Base-by-base conservation (phyloP, 2,888 invertebrate species). In the Gisinianus flammeolus region DNA sequence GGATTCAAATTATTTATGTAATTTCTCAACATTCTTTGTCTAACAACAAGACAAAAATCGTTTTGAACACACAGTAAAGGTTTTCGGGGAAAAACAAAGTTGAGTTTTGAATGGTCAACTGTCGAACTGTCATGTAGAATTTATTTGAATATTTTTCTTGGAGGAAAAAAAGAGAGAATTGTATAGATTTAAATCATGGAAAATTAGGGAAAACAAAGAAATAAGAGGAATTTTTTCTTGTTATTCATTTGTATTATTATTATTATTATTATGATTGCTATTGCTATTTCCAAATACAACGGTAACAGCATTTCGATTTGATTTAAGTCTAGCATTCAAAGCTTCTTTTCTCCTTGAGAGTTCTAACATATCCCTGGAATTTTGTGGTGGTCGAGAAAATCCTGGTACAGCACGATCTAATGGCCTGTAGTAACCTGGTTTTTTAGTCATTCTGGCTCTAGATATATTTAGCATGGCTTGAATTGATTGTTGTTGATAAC, bases 401-500 rank as follows among this genome's bases (percentile, higher is more conserved):
- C 28, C 28, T 16, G 44, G 44, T 12, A 56, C 56, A 58, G 56
- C 22, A 22, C 56, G 19, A n/a, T 58, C 56, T 24, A 58, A n/a
- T 24, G 26, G 62, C 16, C 26, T 62, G 28, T 24, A 26, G 28
- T 30, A 62, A 4, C 24, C 26, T 6, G n/a, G 31, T 30, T 56
- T 72, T 28, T 71, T 30, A 19, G 24, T 73, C n/a, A 28, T 31
- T 33, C 64, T 33, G 5, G 24, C 3, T 56, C 44, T 67, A 24
- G 68, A 58, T 10, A 56, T 56, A 69, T 69, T 69, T 22, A 72
- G n/a, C 76, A 76, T 76, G 67, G 76, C 76, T 31, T 67, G 54
- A 26, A 76, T 22, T 19, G 68, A 68, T 24, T 76, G 76, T 68
- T 76, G 76, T 31, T 76, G 76, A 30, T 76, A 76, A 31, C 68